Evolutionary conservation across 2,888 invertebrate genomes (phyloP), one percentile per base, ranked within the genome.

Genomic region (Nudaria mundana): DNA sequence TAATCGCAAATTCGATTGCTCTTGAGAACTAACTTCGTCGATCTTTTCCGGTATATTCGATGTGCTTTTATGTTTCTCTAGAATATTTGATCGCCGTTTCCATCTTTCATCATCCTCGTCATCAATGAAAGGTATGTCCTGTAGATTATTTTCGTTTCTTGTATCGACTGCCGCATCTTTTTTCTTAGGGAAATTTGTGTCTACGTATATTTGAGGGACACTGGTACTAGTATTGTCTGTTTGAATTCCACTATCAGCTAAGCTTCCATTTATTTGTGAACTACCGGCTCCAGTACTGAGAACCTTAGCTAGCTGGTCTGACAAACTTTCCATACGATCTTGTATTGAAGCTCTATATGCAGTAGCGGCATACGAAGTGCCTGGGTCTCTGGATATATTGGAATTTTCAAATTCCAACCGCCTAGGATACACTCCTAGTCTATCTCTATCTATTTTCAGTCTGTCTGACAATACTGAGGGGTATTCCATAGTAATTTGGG

Each of bases 101-200:
- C 71, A 68, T 34, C 62, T 63, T 0, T 12, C 13, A 5, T 79
- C 79, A 0, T 87, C 87, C 4, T 82, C 80, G 12, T 86, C 88
- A 26, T 88, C 88, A 40, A 88, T 88, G 26, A 86, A 88, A 0
- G 87, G 88, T 62, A 88, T 85, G 34, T 88, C 88, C 66, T 88
- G 87, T 0, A 86, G 64, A 20, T 87, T 87, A 34, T 87, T 82
- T 30, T 86, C 85, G 46, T 88, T 87, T 52, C 87, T 71, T 0
- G 88, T 88, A 30, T 87, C 88, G 0, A 87, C 87, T 0, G 87
- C 73, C 0, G 85, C 88, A 50, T 88, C 88, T 58, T 82, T 87
- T 30, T 82, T 78, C 49, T 75, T 82, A 0, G 66, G 60, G 2
- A 57, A 42, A 22, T 60, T 49, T 0, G 46, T 60, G 26, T 85